Conservation (phyloP, 2,797 vertebrate species). For the Anguilla megastoma region DNA sequence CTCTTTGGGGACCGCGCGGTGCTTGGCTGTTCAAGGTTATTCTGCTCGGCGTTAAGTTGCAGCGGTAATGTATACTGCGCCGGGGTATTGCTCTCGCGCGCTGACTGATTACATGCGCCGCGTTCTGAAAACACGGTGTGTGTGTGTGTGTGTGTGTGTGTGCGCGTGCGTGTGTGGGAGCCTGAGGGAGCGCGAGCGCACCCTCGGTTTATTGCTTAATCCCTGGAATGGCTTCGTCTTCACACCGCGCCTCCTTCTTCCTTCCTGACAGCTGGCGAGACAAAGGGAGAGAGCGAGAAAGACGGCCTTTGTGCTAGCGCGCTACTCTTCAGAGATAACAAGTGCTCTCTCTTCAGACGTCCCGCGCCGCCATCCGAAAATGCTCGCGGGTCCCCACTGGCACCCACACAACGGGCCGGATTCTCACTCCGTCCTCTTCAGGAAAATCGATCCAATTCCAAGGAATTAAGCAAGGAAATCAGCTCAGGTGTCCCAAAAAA, state of each 20-base stretch:
- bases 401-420: not conserved
- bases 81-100: not conserved
- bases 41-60: not conserved
- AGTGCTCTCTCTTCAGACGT: not conserved
- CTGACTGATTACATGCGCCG: not conserved
- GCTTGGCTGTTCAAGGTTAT: not conserved
- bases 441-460: not conserved
- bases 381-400: not conserved
- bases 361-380: not conserved
- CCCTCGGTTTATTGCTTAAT: not conserved
- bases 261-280: slow-evolving; percentile 9
- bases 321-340: slow-evolving; percentile 1
- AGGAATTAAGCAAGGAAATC: not conserved
- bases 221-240: not conserved
- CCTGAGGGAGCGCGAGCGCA: too few species aligned
- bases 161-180: not conserved
- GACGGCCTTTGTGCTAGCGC: not conserved
- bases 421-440: not conserved
- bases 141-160: not conserved
- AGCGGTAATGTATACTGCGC: not conserved
- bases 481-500: not conserved
- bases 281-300: not conserved
- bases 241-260: not conserved
- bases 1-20: not conserved
- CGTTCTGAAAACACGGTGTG: not conserved